These are phyloP conservation scores for Unio pictorum DNA, from an alignment of 2,888 invertebrate genomes.

Conservation along the genomic window DNA sequence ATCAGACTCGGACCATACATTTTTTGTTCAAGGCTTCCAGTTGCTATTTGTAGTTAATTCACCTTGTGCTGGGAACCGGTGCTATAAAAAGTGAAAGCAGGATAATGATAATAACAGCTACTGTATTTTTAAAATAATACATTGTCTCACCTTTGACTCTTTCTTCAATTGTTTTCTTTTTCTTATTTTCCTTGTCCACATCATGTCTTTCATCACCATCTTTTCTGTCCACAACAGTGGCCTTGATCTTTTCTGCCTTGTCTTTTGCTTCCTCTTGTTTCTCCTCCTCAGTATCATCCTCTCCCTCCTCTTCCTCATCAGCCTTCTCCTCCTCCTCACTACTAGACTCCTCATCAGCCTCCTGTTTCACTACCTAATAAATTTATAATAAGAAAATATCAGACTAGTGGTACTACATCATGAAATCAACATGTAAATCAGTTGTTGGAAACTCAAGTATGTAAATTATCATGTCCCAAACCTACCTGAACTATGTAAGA, in stretches of 20 bases:
- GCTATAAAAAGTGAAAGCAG: no score
- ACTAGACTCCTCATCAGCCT: conserved; percentile 24
- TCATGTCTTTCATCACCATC: conserved; percentile 4
- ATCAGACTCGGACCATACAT: no score
- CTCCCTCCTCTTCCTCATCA: conserved; percentile 30
- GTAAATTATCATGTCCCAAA: no score
- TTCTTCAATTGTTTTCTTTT: conserved; percentile 6
- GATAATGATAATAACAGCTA: no score
- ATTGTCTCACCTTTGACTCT: conserved; percentile 1
- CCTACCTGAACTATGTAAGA: no score
- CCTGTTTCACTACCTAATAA: conserved; percentile 16
- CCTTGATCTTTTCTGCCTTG: conserved; percentile 11
- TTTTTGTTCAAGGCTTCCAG: no score
- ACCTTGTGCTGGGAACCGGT: no score
- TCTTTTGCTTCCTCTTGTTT: conserved; percentile 17
- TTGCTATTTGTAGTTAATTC: no score
- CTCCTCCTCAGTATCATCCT: conserved; percentile 26
- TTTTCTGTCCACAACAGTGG: neutral
- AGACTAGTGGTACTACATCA: neutral
- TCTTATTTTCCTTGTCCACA: conserved; percentile 18
- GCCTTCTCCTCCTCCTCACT: conserved; percentile 40
- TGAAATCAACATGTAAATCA: neutral
- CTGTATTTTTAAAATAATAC: no score
- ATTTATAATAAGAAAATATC: neutral
- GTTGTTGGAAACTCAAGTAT: no score